phyloP scores from a whole-genome alignment of 2,888 invertebrate species.

The Cremastinae sp. region DNA sequence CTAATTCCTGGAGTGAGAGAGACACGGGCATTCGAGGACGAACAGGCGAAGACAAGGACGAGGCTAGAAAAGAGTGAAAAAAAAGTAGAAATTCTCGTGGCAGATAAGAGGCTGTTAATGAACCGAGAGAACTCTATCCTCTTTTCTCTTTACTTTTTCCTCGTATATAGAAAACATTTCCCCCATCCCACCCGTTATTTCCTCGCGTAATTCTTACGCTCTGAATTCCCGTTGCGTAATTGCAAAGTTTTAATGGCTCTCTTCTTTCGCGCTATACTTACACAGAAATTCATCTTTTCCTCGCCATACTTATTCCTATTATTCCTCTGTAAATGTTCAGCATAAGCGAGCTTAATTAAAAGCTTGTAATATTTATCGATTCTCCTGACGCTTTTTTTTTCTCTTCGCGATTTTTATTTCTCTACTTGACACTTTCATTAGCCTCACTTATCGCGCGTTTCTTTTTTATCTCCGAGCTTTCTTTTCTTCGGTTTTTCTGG shows the following conservation, averaged over 20 bases:
- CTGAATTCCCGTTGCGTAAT: slow-evolving; percentile 52
- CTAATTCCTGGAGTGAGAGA: slow-evolving; percentile 52
- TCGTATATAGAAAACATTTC: slow-evolving; percentile 14
- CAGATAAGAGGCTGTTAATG: slow-evolving; percentile 60
- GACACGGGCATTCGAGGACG: slow-evolving; percentile 17
- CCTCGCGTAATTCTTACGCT: not conserved
- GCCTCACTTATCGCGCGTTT: too few relatives aligned
- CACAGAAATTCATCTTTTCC: slow-evolving; percentile 4
- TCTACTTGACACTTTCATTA: too few relatives aligned
- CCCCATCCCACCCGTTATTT: slow-evolving; percentile 34
- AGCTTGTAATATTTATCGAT: too few relatives aligned
- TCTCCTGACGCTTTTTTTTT: too few relatives aligned
- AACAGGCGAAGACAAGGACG: not conserved
- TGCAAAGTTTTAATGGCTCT: slow-evolving; percentile 59
- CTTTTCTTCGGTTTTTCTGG: too few relatives aligned
- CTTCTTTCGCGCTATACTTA: slow-evolving; percentile 35
- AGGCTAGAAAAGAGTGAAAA: slow-evolving; percentile 5
- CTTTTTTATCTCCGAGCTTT: too few relatives aligned
- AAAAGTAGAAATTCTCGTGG: slow-evolving; percentile 1
- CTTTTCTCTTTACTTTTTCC: slow-evolving; percentile 37
- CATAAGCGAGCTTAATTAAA: too few relatives aligned
- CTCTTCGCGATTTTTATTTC: too few relatives aligned
- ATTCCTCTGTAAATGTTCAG: not conserved
- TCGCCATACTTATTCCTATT: not conserved
- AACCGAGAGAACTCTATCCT: slow-evolving; percentile 56